Evolutionary conservation across 2,888 invertebrate genomes (phyloP), one percentile per base, ranked within the genome.

Genomic region (Rhagonycha lutea): DNA sequence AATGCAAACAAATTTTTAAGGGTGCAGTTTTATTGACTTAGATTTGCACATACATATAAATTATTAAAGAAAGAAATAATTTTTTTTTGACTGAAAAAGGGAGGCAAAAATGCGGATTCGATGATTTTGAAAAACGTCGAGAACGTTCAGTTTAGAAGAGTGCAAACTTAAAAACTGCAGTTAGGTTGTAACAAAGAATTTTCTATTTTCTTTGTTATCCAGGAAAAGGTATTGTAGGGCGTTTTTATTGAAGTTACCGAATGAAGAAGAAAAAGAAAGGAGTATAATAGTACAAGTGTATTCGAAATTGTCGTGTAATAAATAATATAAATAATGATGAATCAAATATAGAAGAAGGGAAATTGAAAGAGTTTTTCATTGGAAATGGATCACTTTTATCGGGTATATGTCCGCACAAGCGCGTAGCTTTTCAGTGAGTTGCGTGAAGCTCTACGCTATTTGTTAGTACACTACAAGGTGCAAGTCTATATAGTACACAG

Each of bases 391-490:
- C 72, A 28, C 74, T 77, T 70, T 77, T 77, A 77, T 74, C 77
- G 77, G 77, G 71, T 62, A 60, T 70, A 68, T 26, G 68, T 72
- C 74, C 77, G 77, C 77, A 77, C 77, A 77, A 74, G 77, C 77
- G 77, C 77, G 74, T 69, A 65, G 26, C 72, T 74, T 77, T 74
- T 74, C 72, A 74, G 74, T 69, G 74, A 68, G 68, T 77, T 74
- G 74, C 69, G 68, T 61, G 74, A 77, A 77, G 77, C 77, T 77
- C 74, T 70, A 71, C 74, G 63, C 9, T 61, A 72, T 77, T 74
- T 74, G 74, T 77, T 73, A 77, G 79, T 77, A 77, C 75, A 77
- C 80, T 79, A 76, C 78, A 78, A 79, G 80, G 79, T 75, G 80
- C 79, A 79, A 79, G 77, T 80, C 77, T 79, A 74, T 71, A 61